phyloP scores from a whole-genome alignment of 2,113 vertebrate species.

The Lanius ludovicianus region DNA sequence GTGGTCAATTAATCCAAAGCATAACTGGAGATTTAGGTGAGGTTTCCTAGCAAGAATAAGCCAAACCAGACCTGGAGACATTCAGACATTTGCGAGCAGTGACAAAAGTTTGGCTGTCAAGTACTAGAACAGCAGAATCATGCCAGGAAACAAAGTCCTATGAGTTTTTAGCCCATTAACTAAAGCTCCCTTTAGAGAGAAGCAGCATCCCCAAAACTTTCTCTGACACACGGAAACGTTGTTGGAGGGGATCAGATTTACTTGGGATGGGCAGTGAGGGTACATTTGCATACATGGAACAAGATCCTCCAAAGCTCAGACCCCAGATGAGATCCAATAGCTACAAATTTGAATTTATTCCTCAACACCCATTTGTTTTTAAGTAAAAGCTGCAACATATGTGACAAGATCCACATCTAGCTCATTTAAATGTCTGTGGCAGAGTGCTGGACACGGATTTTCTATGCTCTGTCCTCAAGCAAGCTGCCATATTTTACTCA shows the following conservation, averaged over 20 bases:
- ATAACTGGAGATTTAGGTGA: background rate
- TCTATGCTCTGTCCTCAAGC: background rate
- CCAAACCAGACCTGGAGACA: background rate
- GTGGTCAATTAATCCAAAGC: background rate
- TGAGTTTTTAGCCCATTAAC: background rate
- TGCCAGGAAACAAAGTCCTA: background rate
- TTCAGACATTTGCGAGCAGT: background rate
- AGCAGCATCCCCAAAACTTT: background rate
- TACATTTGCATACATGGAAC: accelerated
- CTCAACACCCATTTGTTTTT: background rate
- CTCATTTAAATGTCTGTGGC: background rate
- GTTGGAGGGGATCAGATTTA: background rate
- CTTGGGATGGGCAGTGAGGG: background rate
- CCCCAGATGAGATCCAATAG: background rate
- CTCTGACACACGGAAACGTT: background rate
- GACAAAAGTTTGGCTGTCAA: background rate
- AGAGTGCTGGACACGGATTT: background rate
- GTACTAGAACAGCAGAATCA: background rate
- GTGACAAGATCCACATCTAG: background rate
- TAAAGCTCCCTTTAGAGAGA: background rate
- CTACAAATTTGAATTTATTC: background rate
- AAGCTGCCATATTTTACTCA: background rate
- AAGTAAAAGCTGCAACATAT: background rate
- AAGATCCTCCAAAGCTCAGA: background rate
- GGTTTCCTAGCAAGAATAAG: background rate